Conservation (phyloP, 2,113 vertebrate genomes). For the Crocuta crocuta region DNA sequence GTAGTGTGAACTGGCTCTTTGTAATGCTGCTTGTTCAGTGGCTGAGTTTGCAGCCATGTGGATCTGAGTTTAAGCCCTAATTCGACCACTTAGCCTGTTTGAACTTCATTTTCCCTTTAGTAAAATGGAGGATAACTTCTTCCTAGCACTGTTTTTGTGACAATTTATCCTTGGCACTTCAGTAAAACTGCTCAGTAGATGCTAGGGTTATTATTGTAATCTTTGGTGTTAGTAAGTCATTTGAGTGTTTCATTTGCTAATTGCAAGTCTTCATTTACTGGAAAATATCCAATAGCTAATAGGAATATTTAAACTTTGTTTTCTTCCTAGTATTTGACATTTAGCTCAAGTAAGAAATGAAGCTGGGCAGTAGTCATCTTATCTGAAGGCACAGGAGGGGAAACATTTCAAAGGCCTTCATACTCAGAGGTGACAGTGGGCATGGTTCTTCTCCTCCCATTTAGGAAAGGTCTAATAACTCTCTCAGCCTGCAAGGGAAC, state of each 20-base stretch:
- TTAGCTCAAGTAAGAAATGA: constrained; percentile 78
- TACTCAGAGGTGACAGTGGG: background rate
- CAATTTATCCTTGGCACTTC: background rate
- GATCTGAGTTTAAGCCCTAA: background rate
- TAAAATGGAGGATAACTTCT: background rate
- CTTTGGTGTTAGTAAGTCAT: background rate
- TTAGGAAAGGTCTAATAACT: background rate
- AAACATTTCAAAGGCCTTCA: background rate
- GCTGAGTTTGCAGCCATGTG: background rate
- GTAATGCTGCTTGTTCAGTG: background rate
- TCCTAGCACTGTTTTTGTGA: constrained; percentile 11
- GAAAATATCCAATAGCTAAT: constrained; percentile 36
- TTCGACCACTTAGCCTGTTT: background rate
- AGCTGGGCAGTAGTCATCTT: constrained; percentile 70
- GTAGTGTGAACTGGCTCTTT: background rate
- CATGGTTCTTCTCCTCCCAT: background rate
- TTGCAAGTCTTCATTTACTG: constrained; percentile 39
- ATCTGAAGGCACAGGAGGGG: constrained; percentile 53
- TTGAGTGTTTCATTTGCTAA: constrained; percentile 20
- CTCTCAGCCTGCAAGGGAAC: background rate
- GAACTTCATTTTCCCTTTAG: background rate
- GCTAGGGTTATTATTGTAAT: background rate
- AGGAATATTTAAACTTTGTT: constrained; percentile 45
- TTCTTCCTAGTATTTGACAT: constrained; percentile 65
- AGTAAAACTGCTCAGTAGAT: background rate